Conservation (phyloP, 2,113 vertebrate genomes). For the Rhinolophus sinicus region DNA sequence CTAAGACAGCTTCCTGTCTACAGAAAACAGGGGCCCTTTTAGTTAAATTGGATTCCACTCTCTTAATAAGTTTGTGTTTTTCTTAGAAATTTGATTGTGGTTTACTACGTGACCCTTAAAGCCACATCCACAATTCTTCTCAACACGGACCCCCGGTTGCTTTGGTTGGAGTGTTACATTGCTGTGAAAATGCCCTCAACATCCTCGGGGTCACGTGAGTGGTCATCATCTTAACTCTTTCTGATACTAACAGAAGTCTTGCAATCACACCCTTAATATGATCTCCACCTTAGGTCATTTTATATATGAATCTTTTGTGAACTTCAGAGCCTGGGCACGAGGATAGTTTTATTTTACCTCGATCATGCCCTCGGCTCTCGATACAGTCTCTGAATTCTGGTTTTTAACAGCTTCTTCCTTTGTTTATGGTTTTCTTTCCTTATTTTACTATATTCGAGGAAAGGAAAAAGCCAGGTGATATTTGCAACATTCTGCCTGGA, state of each 20-base stretch:
- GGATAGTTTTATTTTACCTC: background rate
- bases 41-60: background rate
- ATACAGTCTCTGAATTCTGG: background rate
- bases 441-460: background rate
- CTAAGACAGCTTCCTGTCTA: background rate
- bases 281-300: background rate
- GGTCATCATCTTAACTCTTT: background rate
- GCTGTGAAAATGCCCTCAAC: background rate
- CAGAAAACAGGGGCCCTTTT: background rate
- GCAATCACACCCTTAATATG: background rate
- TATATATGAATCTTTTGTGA: background rate
- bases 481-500: background rate
- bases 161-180: background rate
- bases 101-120: background rate
- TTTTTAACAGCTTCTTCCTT: background rate
- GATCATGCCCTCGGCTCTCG: too few species aligned
- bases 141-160: background rate
- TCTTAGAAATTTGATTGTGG: background rate
- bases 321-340: background rate
- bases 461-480: background rate
- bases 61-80: background rate
- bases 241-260: background rate
- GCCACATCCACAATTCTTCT: background rate
- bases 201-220: background rate
- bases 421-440: background rate